A percentile compares a stretch with the other conserved stretches of the same genome.
phyloP scores from a whole-genome alignment of 2,888 invertebrate species.

The Zaprionus lineosus region DNA sequence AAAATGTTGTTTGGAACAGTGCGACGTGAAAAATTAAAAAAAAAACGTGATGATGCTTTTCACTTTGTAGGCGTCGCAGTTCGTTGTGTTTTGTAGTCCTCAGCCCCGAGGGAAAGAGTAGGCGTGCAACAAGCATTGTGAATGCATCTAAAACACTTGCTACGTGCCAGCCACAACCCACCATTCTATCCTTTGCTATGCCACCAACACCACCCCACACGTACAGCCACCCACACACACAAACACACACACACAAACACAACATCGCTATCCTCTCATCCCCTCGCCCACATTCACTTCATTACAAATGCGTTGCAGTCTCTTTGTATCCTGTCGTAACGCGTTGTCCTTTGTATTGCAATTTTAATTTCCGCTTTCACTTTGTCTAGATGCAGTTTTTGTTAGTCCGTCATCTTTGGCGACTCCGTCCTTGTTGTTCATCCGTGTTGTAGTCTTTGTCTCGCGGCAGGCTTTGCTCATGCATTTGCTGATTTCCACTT shows the following conservation, averaged over 20 bases:
- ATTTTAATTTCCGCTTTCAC: slow-evolving; percentile 78
- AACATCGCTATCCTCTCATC: slow-evolving; percentile 9
- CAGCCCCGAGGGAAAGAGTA: slow-evolving; percentile 29
- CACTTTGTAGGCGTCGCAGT: slow-evolving; percentile 18
- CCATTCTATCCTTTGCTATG: no score
- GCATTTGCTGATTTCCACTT: slow-evolving; percentile 70
- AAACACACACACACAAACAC: neutral
- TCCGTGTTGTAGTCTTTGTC: slow-evolving; percentile 3
- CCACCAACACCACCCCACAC: no score
- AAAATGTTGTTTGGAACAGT: slow-evolving; percentile 6
- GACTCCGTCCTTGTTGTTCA: neutral
- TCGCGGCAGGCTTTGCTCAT: slow-evolving; percentile 22
- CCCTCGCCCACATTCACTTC: slow-evolving; percentile 42
- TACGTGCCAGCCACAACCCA: slow-evolving; percentile 21
- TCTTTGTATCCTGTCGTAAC: slow-evolving; percentile 38
- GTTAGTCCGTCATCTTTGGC: slow-evolving; percentile 30
- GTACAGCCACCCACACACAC: neutral
- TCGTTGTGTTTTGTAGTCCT: slow-evolving; percentile 33
- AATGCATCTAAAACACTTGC: slow-evolving; percentile 37
- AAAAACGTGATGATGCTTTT: slow-evolving; percentile 2
- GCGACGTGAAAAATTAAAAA: neutral
- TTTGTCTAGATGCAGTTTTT: slow-evolving; percentile 71
- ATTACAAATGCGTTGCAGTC: slow-evolving; percentile 62
- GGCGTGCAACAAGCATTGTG: slow-evolving; percentile 45
- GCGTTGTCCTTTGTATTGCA: slow-evolving; percentile 66